Base-by-base conservation (phyloP, 92 coral and sea anemone genomes). In the Virgularia gustaviana region DNA sequence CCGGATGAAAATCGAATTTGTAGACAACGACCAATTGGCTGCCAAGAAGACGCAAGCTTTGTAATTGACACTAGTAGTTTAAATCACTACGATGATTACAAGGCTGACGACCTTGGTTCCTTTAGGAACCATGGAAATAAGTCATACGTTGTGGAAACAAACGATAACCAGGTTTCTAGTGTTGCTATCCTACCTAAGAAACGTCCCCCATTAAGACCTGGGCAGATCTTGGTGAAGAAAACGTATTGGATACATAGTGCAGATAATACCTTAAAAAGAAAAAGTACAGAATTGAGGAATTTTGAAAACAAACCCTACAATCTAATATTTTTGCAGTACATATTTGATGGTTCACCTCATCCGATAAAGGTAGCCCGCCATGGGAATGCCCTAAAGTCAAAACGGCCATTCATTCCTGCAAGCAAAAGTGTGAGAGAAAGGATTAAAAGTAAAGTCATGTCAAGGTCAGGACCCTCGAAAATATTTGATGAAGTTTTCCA, bases 111-210 rank as follows among this genome's bases (percentile, higher is more conserved):
- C 4, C 29, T 59, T 33, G 79, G 70, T 3, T 56, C 79, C 39
- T 80, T 60, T 60, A 73, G 64, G 19, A 72, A 79, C 67, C 64
- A 72, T 49, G 73, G 84, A 42, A 57, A 72, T 47, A 79, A 73
- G 18, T 19, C 73, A 29, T 63, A 79, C 35, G 16, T 72, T 23
- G 75, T 72, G 4, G 53, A 62, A 63, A 45, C 56, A n/a, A 65
- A 63, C 6, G 67, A 62, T 22, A 54, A 63, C 57, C 20, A 33
- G 6, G 57, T 80, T 22, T 12, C 9, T 11, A 49, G 30, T 18
- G 66, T 41, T 24, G 39, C 51, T 43, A 42, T 36, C 60, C 43
- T 23, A 52, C 24, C 42, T 13, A 70, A 58, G 36, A 71, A 71
- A 12, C 36, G 45, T 49, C 9, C 35, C 22, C 29, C 62, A 23